Percentiles rank a stretch among this genome's conserved stretches.
These are phyloP conservation scores for Luperina nickerlii DNA, from an alignment of 2,888 invertebrate genomes.

Conservation along the genomic window DNA sequence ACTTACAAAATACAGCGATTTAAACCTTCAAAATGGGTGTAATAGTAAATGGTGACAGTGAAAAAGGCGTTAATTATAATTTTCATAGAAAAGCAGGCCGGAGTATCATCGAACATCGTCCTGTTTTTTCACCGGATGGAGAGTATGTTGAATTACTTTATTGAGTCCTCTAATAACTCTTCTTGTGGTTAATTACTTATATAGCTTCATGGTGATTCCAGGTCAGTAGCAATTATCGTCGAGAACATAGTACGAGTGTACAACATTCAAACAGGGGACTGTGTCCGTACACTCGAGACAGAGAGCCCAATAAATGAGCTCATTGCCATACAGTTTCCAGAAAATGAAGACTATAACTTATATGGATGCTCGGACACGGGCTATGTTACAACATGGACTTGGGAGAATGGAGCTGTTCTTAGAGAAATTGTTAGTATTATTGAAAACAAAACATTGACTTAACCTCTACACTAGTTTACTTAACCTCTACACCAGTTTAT, in stretches of 20 bases:
- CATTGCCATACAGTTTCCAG: slow-evolving; percentile 82
- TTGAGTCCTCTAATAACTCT: background rate
- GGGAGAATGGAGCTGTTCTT: slow-evolving; percentile 87
- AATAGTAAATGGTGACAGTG: slow-evolving; percentile 65
- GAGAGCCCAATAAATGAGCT: slow-evolving; percentile 78
- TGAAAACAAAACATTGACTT: background rate
- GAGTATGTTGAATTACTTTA: slow-evolving; percentile 77
- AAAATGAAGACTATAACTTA: slow-evolving; percentile 84
- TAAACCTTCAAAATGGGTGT: slow-evolving; percentile 79
- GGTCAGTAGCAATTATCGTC: slow-evolving; percentile 84
- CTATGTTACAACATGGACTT: slow-evolving; percentile 85
- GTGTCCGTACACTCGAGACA: slow-evolving; percentile 83
- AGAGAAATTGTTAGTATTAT: slow-evolving; percentile 81
- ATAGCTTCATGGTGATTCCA: slow-evolving; percentile 68
- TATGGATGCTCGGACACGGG: slow-evolving; percentile 85
- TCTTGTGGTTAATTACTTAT: slow-evolving; percentile 6
- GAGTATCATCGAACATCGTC: slow-evolving; percentile 85
- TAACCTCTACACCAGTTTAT: background rate
- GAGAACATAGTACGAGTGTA: slow-evolving; percentile 86
- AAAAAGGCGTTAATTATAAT: slow-evolving; percentile 73
- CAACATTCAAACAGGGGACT: slow-evolving; percentile 85
- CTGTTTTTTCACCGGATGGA: slow-evolving; percentile 87
- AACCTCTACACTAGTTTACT: background rate
- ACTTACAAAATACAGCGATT: slow-evolving; percentile 13
- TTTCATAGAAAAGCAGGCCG: slow-evolving; percentile 86